Evolutionary conservation across 2,888 invertebrate genomes (phyloP), one percentile per base, ranked within the genome.

Genomic region (Nymphalis urticae): DNA sequence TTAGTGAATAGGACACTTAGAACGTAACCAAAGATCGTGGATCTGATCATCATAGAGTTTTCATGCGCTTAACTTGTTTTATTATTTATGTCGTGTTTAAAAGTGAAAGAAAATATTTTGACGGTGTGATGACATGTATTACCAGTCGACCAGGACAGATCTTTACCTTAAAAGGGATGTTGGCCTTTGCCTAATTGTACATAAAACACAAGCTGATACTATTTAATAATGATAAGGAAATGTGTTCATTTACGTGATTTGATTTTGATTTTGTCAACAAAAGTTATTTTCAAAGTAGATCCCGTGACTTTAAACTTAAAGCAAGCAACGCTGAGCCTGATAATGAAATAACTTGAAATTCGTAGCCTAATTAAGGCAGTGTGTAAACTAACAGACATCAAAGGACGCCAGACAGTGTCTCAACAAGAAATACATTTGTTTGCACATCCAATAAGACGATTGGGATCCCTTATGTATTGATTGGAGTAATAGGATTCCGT

Each of bases 361-460:
- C 65, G 64, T 70, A 74, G 76, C 72, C 73, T 74, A 76, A 79
- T 78, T 76, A 78, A 76, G 74, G 64, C 73, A 77, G 79, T 76
- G 72, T 73, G 76, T 76, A 78, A 81, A 85, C 85, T 88, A 85
- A 85, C 80, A 85, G 75, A 85, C 85, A 82, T 89, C 90, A 90
- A 89, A 90, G 88, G 78, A 81, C 78, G 78, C 79, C 78, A 82
- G 82, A 88, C 84, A 79, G 80, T 75, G 75, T 78, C 79, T 79
- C 83, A 78, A 77, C 79, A 84, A 85, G 84, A 86, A 84, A 84
- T 83, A 79, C 79, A 83, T 84, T 85, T 89, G 86, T 89, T 88
- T 82, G 84, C 81, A 80, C 82, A 85, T 82, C 82, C 88, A 88
- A 88, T 89, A 85, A 82, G 83, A 83, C 84, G 74, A 75, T 75